These are phyloP conservation scores for Caenorhabditis angaria DNA, from an alignment of 2,888 invertebrate species.

Conservation along the genomic window DNA sequence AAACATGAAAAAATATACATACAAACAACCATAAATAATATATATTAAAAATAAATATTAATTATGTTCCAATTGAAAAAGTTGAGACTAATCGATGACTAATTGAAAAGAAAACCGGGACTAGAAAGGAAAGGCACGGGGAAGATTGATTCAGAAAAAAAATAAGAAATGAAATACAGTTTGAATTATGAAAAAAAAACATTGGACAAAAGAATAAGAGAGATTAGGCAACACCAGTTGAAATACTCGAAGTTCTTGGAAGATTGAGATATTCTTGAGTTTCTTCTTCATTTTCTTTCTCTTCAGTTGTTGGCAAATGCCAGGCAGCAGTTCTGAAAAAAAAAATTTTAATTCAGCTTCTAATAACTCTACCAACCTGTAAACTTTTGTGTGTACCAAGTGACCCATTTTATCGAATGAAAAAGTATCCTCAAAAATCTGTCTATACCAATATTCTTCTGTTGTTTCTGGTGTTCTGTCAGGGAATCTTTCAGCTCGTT, in stretches of 20 bases:
- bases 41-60: slow-evolving; percentile 1
- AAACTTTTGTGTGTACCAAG: slow-evolving; percentile 70
- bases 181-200: slow-evolving; percentile 11
- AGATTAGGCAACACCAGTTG: slow-evolving; percentile 64
- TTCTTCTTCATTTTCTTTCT: slow-evolving; percentile 62
- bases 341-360: not conserved
- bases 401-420: slow-evolving; percentile 62
- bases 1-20: slow-evolving; percentile 1
- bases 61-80: not conserved
- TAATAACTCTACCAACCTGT: slow-evolving; percentile 52
- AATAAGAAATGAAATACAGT: slow-evolving; percentile 12
- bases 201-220: slow-evolving; percentile 8
- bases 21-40: not conserved
- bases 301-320: slow-evolving; percentile 58
- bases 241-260: slow-evolving; percentile 51
- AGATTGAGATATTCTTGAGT: slow-evolving; percentile 52
- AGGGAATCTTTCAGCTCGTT: slow-evolving; percentile 60
- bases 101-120: not conserved
- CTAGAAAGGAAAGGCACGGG: not conserved
- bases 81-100: not conserved
- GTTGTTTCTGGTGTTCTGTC: slow-evolving; percentile 65
- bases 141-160: slow-evolving; percentile 10
- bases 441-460: slow-evolving; percentile 66
- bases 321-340: slow-evolving; percentile 65
- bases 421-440: slow-evolving; percentile 67